Evolutionary conservation across 1,140 invertebrate genomes (phyloP).

Genomic region (Drosophila saltans): DNA sequence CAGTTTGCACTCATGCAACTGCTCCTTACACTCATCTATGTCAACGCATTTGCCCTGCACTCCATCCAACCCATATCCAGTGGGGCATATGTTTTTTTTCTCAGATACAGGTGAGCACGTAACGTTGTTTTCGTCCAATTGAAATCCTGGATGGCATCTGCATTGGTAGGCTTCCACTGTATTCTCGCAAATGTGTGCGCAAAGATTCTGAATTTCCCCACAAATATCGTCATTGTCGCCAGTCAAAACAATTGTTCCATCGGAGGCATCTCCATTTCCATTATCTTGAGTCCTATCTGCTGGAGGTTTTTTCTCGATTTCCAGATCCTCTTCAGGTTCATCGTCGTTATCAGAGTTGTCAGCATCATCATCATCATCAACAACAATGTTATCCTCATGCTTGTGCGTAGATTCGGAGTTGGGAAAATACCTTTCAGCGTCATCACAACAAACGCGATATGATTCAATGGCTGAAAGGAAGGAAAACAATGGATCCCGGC

Average conservation of each 20-base stretch:
- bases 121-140: slow-evolving; percentile 86
- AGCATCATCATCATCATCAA: slow-evolving; percentile 1
- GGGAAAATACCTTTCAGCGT: slow-evolving; percentile 20
- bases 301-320: neutral
- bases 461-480: slow-evolving; percentile 72
- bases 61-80: slow-evolving; percentile 50
- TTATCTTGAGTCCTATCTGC: neutral
- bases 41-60: slow-evolving; percentile 82
- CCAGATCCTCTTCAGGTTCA: slow-evolving; percentile 5
- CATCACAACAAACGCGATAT: slow-evolving; percentile 67
- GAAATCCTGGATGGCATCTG: slow-evolving; percentile 88
- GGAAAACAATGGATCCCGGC: slow-evolving; percentile 61
- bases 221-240: slow-evolving; percentile 85
- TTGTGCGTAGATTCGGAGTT: slow-evolving; percentile 12
- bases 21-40: slow-evolving; percentile 88
- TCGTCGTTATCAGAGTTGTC: slow-evolving; percentile 19
- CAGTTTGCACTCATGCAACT: slow-evolving; percentile 85
- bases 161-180: slow-evolving; percentile 88
- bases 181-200: slow-evolving; percentile 88
- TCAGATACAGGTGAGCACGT: slow-evolving; percentile 83
- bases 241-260: slow-evolving; percentile 66
- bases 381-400: neutral
- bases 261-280: slow-evolving; percentile 20
- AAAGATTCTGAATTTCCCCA: slow-evolving; percentile 86
- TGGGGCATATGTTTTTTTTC: slow-evolving; percentile 39